Percentiles rank a stretch among this genome's conserved stretches.
These are phyloP conservation scores for Petrosia ficiformis DNA, from an alignment of 37 sponge, comb jelly and placozoan genomes.

Conservation along the genomic window DNA sequence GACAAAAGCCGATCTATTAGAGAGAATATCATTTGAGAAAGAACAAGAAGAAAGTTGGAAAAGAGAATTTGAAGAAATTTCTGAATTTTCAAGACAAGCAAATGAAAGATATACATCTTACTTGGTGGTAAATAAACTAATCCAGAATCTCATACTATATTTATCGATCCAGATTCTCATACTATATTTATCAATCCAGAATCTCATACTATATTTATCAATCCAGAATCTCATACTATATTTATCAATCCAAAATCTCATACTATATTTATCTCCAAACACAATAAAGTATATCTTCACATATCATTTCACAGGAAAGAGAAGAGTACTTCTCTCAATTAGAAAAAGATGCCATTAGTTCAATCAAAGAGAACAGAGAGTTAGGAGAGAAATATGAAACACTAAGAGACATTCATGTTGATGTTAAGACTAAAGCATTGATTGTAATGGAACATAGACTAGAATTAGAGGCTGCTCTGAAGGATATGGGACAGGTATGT, in stretches of 20 bases:
- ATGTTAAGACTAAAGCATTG: slow-evolving; percentile 27
- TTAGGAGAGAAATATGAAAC: slow-evolving; percentile 19
- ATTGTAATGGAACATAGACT: slow-evolving; percentile 40
- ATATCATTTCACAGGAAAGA: neutral
- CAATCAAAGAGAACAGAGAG: neutral
- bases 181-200: too few relatives aligned
- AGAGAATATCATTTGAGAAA: slow-evolving; percentile 21
- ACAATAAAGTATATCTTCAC: too few relatives aligned
- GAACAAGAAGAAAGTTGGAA: slow-evolving; percentile 32
- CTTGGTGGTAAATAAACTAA: slow-evolving; percentile 10
- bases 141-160: neutral
- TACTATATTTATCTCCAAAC: too few relatives aligned
- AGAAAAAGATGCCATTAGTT: slow-evolving; percentile 1
- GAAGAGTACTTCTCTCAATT: neutral
- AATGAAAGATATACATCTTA: slow-evolving; percentile 11
- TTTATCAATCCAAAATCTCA: too few relatives aligned
- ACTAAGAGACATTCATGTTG: slow-evolving; percentile 7
- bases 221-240: too few relatives aligned
- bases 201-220: too few relatives aligned
- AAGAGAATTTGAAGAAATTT: slow-evolving; percentile 41
- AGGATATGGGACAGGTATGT: slow-evolving; percentile 49
- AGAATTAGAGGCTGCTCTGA: slow-evolving; percentile 29
- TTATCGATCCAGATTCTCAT: neutral
- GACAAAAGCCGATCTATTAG: slow-evolving; percentile 7
- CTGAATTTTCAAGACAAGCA: slow-evolving; percentile 41